These are phyloP conservation scores for Tricholaema leucomelas DNA, from an alignment of 2,113 vertebrate genomes.

Conservation along the genomic window DNA sequence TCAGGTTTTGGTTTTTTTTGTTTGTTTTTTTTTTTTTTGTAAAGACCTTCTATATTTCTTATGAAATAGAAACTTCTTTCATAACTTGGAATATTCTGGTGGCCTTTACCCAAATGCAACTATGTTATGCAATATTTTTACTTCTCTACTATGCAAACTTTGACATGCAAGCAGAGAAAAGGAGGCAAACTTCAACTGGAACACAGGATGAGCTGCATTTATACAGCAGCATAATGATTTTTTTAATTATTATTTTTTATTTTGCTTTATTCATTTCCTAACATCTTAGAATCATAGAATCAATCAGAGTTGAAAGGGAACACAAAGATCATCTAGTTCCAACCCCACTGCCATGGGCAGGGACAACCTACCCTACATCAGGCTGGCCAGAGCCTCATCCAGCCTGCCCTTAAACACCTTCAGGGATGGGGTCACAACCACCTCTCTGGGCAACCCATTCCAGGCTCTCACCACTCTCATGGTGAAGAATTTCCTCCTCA, in stretches of 20 bases:
- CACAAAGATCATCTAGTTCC: no score
- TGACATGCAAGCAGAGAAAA: background rate
- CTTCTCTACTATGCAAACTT: background rate
- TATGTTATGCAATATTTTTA: background rate
- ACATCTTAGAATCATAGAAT: no score
- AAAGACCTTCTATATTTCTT: background rate
- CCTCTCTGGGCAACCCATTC: no score
- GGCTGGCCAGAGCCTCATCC: no score
- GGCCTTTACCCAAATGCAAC: background rate
- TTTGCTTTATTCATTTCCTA: background rate
- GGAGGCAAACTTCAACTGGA: background rate
- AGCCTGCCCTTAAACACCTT: no score
- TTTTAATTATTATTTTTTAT: background rate
- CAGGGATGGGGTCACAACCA: no score
- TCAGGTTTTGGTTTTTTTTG: background rate
- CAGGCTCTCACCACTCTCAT: no score
- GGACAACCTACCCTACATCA: no score
- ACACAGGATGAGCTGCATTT: background rate
- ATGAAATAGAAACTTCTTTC: background rate
- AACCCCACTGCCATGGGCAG: no score
- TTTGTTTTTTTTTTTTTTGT: background rate
- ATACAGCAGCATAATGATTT: background rate
- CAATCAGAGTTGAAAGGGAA: no score
- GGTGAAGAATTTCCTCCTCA: no score
- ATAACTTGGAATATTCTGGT: background rate